Evolutionary conservation across 2,113 vertebrate species (phyloP).

Genomic region (Sterrhoptilus dennistouni): DNA sequence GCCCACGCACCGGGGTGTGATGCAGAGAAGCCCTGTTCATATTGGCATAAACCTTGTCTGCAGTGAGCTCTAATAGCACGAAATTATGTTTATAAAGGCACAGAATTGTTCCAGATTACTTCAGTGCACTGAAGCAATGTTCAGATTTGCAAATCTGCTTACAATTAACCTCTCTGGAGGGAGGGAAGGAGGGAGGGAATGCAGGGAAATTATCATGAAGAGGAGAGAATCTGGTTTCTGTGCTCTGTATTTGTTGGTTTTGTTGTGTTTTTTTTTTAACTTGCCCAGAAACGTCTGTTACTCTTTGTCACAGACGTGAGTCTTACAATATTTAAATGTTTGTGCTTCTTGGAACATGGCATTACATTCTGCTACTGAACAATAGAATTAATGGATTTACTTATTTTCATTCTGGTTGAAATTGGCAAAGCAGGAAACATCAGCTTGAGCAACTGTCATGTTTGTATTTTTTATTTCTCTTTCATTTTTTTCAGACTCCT

Average conservation of each 20-base stretch:
- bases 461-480: neutral
- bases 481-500: neutral
- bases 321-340: neutral
- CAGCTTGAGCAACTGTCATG: neutral
- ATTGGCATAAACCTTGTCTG: neutral
- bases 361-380: constrained; percentile 13
- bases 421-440: neutral
- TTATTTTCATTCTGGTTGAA: constrained; percentile 33
- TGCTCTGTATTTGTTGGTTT: neutral
- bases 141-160: constrained; percentile 47
- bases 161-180: constrained; percentile 26
- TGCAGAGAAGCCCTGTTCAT: neutral
- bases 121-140: constrained; percentile 8
- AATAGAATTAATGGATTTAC: neutral
- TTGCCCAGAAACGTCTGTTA: neutral
- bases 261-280: neutral
- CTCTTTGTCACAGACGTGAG: neutral
- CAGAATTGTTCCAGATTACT: constrained; percentile 1
- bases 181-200: neutral
- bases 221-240: constrained; percentile 13
- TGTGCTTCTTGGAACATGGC: neutral
- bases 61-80: neutral
- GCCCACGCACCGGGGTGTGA: fast-evolving
- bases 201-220: neutral
- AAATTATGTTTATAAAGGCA: neutral